Evolutionary conservation across 1,140 invertebrate species (phyloP).

Genomic region (Acromyrmex charruanus): DNA sequence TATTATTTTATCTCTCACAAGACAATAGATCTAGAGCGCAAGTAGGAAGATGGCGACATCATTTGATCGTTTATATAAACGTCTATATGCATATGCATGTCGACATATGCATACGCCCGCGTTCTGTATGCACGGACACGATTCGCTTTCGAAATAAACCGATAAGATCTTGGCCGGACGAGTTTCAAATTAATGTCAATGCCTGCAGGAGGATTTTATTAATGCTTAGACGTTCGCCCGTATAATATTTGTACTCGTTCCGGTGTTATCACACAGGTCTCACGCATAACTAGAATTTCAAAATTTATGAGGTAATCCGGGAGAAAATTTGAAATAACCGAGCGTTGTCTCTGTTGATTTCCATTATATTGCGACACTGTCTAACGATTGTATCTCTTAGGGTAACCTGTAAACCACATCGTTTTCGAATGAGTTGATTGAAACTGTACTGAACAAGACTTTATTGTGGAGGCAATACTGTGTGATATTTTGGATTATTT

Average conservation of each 20-base stretch:
- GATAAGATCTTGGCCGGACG: constrained; percentile 79
- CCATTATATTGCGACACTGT: constrained; percentile 15
- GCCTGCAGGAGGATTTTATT: constrained; percentile 72
- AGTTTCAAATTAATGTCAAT: constrained; percentile 82
- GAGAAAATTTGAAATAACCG: constrained; percentile 40
- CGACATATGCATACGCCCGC: constrained; percentile 47
- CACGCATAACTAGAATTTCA: constrained; percentile 44
- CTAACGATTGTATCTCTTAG: background rate
- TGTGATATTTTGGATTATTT: background rate
- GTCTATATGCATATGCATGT: constrained; percentile 31
- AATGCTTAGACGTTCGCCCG: constrained; percentile 60
- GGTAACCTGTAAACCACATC: background rate
- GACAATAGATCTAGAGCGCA: background rate
- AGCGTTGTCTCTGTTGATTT: background rate
- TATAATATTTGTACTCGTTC: constrained; percentile 44
- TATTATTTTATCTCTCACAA: background rate
- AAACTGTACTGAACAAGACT: background rate
- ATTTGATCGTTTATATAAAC: background rate
- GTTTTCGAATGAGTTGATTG: constrained; percentile 7
- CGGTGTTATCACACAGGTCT: constrained; percentile 59
- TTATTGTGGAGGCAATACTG: background rate
- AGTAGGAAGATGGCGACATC: background rate
- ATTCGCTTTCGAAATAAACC: constrained; percentile 79
- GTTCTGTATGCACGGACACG: constrained; percentile 65
- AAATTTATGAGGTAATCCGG: constrained; percentile 31